Evolutionary conservation across 2,113 vertebrate species (phyloP).

Genomic region (Apeltes quadracus): DNA sequence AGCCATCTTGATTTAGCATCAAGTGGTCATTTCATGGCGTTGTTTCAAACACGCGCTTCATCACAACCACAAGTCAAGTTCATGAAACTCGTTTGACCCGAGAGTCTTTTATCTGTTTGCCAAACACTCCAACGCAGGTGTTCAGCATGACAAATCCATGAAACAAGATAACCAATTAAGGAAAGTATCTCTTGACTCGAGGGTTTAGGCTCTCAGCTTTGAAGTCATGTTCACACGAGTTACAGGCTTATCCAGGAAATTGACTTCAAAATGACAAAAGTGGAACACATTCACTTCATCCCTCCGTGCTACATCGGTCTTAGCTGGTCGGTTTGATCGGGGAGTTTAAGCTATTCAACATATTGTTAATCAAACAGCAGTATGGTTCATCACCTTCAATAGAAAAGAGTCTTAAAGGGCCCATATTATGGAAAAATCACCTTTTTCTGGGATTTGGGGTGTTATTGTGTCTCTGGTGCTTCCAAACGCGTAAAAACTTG

Average conservation of each 20-base stretch:
- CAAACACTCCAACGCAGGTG: conserved; percentile 16
- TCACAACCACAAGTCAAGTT: background rate
- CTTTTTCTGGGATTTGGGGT: too few relatives aligned
- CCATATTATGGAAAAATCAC: too few relatives aligned
- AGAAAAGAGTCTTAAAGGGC: too few relatives aligned
- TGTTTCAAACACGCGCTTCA: background rate
- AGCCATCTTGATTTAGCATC: background rate
- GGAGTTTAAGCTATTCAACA: background rate
- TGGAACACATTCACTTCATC: background rate
- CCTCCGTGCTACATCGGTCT: background rate
- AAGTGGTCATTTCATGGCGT: background rate
- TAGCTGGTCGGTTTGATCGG: background rate
- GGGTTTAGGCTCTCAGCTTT: conserved; percentile 35
- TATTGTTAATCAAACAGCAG: background rate
- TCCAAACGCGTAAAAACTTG: too few relatives aligned
- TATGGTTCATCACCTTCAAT: background rate
- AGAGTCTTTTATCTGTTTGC: conserved; percentile 6
- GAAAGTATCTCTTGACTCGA: conserved; percentile 28
- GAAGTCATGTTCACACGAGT: conserved; percentile 37
- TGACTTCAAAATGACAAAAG: background rate
- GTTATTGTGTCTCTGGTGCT: too few relatives aligned
- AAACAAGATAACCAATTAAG: conserved; percentile 37
- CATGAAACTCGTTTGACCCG: conserved; percentile 8
- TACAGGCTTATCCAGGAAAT: conserved; percentile 10
- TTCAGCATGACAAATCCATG: conserved; percentile 11